phyloP scores from a whole-genome alignment of 2,113 vertebrate species.

The Leptocoma aspasia region DNA sequence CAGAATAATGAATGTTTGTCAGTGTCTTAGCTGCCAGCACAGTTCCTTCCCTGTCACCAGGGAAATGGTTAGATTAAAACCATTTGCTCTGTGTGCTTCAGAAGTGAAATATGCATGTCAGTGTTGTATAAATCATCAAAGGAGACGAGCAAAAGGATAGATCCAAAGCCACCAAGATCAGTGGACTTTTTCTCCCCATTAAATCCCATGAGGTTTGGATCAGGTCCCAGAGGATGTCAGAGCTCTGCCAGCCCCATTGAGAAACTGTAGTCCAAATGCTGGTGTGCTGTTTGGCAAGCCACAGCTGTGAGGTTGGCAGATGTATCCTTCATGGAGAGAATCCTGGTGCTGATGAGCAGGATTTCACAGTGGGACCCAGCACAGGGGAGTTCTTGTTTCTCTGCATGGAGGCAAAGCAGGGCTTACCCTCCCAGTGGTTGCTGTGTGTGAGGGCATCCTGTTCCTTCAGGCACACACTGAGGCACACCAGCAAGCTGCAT shows the following conservation, averaged over 20 bases:
- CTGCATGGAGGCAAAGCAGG: neutral
- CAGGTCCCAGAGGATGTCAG: neutral
- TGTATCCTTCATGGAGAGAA: neutral
- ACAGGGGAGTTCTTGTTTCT: neutral
- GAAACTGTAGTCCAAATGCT: neutral
- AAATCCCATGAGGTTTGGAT: slow-evolving; percentile 18
- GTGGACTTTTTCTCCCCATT: neutral
- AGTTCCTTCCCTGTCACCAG: neutral
- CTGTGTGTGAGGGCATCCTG: neutral
- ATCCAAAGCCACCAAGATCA: slow-evolving; percentile 1
- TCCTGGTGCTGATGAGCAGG: neutral
- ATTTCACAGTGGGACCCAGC: neutral
- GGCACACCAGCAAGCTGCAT: neutral
- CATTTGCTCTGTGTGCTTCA: neutral
- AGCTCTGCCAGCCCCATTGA: neutral
- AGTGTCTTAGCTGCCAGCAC: neutral
- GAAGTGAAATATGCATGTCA: neutral
- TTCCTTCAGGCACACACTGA: neutral
- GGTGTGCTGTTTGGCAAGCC: neutral
- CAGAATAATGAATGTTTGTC: neutral
- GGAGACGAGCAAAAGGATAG: neutral
- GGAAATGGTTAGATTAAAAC: slow-evolving; percentile 40
- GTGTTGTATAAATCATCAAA: slow-evolving; percentile 52
- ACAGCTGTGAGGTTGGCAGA: neutral
- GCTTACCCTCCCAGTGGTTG: neutral